A percentile compares a stretch with the other conserved stretches of the same genome.
phyloP scores from a whole-genome alignment of 1,140 invertebrate genomes.

The Octopus bimaculoides region DNA sequence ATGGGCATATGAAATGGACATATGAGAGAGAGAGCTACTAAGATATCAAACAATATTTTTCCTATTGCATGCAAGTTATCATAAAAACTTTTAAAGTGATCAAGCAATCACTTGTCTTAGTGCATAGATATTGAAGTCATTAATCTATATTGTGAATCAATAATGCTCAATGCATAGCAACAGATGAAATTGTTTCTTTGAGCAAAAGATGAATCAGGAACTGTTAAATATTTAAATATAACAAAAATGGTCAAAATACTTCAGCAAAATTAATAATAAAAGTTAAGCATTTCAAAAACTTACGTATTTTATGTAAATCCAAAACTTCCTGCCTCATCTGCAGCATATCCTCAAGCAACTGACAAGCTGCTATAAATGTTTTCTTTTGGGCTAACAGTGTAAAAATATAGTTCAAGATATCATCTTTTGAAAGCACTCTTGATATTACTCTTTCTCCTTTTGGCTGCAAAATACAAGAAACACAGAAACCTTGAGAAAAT shows the following conservation, averaged over 20 bases:
- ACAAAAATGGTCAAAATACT: neutral
- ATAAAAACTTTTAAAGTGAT: too few relatives aligned
- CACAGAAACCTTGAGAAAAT: neutral
- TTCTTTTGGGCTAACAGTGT: slow-evolving; percentile 46
- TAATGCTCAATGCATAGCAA: too few relatives aligned
- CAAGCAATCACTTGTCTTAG: too few relatives aligned
- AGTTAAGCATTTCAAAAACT: slow-evolving; percentile 22
- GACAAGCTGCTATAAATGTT: slow-evolving; percentile 52
- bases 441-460: slow-evolving; percentile 43
- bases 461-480: slow-evolving; percentile 31
- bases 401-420: slow-evolving; percentile 53
- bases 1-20: too few relatives aligned
- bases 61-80: too few relatives aligned
- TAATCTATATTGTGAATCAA: too few relatives aligned
- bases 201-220: too few relatives aligned
- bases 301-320: slow-evolving; percentile 50
- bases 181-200: too few relatives aligned
- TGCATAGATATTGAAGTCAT: too few relatives aligned
- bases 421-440: slow-evolving; percentile 42
- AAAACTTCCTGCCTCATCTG: slow-evolving; percentile 43
- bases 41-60: too few relatives aligned
- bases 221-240: too few relatives aligned
- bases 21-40: too few relatives aligned
- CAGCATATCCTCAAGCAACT: slow-evolving; percentile 55
- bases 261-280: neutral